Conservation (phyloP, 2,113 vertebrate species). For the Alligator mississippiensis region DNA sequence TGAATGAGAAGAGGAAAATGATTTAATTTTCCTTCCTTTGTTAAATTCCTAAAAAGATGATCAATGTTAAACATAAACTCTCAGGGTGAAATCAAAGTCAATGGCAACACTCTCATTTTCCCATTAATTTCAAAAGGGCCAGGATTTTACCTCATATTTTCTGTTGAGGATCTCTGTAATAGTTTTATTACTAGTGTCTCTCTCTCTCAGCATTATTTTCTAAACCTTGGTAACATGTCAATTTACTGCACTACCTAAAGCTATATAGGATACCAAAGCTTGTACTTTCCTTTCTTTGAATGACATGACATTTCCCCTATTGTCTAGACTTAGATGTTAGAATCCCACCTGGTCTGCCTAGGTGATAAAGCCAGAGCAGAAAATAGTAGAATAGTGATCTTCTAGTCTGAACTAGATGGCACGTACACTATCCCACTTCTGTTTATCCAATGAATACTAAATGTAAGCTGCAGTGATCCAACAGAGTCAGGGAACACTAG, state of each 20-base stretch:
- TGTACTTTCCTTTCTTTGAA: background rate
- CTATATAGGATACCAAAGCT: background rate
- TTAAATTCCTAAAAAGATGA: background rate
- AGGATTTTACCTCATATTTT: background rate
- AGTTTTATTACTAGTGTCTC: background rate
- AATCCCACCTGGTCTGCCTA: fast-evolving
- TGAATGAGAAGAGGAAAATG: background rate
- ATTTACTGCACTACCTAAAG: background rate
- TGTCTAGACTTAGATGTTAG: background rate
- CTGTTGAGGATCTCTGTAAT: background rate
- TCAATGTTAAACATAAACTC: background rate
- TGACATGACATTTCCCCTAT: background rate
- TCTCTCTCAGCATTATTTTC: background rate
- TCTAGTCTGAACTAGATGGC: background rate
- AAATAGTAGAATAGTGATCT: background rate
- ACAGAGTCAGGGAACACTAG: too few species aligned
- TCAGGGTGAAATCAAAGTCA: background rate
- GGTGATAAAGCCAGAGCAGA: background rate
- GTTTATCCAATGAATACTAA: too few species aligned
- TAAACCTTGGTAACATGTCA: background rate
- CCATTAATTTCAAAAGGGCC: background rate
- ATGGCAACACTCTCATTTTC: background rate
- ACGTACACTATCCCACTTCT: too few species aligned
- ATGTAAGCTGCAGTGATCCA: too few species aligned
- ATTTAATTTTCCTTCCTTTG: background rate